Evolutionary conservation across 2,113 vertebrate genomes (phyloP), one percentile per base, ranked within the genome.

Genomic region (Ctenomys sociabilis): DNA sequence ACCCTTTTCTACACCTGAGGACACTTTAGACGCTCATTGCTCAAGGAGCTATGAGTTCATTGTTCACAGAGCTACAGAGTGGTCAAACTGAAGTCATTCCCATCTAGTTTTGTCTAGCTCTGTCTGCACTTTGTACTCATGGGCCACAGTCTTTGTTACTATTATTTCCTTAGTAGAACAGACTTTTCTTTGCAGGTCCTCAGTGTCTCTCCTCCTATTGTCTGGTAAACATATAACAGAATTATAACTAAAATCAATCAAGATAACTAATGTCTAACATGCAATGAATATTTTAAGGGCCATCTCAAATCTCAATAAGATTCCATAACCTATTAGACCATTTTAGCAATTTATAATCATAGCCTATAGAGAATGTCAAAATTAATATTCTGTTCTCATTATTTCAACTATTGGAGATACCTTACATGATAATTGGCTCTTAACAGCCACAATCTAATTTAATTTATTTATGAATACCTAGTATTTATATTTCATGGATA

Each of bases 401-500:
- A 93, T 91, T 97, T 96, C 87, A 95, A 72, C 45, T 43, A 57
- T 63, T 43, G 17, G 57, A 96, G 88, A 81, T 92, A 81, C 86
- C 87, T 96, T 91, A 91, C 30, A 72, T 81, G 90, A 95, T 95
- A 97, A 98, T 88, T 96, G 95, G 91, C 94, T 95, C 81, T 96
- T 95, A 95, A 86, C 80, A 96, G 77, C 75, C 68, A 87, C 91
- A 96, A 94, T 96, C 80, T 92, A 95, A 94, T 92, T 92, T 93
- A 96, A 97, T 92, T 97, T 96, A 97, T 97, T 97, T 95, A 97
- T 87, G 83, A 94, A 95, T 89, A 87, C 57, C 37, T 82, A 86
- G 30, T 91, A 94, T 97, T 95, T 97, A 91, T 97, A 96, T 96
- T 97, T 97, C 93, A 96, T 93, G 83, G 83, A 63, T 94, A 94